These are phyloP conservation scores for Lytechinus pictus DNA, from an alignment of 35 echinoderm and acorn worm species.

Conservation along the genomic window DNA sequence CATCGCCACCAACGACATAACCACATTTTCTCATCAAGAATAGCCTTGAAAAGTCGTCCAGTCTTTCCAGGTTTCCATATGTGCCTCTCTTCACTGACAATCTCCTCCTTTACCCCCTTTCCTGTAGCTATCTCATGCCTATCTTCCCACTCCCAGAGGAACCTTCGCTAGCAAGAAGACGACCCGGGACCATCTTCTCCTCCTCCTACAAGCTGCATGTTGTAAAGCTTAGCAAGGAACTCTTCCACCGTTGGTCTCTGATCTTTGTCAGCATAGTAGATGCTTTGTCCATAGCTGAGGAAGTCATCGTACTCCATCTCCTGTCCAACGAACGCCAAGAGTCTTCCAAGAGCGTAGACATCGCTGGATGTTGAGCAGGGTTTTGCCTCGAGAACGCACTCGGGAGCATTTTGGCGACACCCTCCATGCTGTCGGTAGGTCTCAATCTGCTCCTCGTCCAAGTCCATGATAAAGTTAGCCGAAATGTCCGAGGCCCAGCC, in stretches of 20 bases:
- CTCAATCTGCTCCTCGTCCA: neutral
- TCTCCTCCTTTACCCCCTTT: neutral
- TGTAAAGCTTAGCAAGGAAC: neutral
- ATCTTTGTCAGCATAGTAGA: neutral
- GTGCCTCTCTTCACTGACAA: neutral
- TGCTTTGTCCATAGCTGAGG: neutral
- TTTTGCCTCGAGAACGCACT: neutral
- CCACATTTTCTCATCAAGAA: neutral
- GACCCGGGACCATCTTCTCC: neutral
- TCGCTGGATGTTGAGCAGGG: conserved; percentile 1
- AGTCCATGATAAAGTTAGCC: neutral
- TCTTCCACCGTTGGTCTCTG: neutral
- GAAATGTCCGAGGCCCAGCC: neutral
- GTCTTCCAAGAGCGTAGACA: neutral
- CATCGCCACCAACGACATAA: neutral
- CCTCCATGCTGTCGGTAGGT: neutral
- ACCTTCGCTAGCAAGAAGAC: neutral
- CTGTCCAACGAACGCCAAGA: neutral
- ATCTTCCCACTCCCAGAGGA: neutral
- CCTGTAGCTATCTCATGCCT: no score
- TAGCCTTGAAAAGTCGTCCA: neutral
- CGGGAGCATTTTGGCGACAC: neutral
- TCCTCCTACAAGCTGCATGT: neutral
- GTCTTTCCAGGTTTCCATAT: neutral
- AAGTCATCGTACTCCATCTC: neutral